Base-by-base conservation (phyloP, 2,797 vertebrate species). In the Anolis apletophallus region DNA sequence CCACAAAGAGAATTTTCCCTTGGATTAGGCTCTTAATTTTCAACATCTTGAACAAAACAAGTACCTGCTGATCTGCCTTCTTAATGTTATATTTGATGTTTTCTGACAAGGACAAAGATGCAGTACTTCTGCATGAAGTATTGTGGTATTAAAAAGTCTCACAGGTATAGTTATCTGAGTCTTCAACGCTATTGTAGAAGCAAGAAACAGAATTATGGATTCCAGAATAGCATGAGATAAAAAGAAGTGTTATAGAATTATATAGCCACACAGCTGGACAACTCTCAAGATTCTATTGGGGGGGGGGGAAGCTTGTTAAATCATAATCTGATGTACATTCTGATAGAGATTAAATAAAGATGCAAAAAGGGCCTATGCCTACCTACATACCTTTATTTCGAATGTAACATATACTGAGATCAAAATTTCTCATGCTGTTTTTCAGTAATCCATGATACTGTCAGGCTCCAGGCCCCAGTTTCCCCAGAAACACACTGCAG, bases 21-120 rank as follows among this genome's bases (percentile, higher is more conserved):
- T 87, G 73, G 13, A 77, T 72, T 84, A 74, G 81, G 16, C 74
- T 81, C 32, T 83, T 34, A 79, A 61, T 34, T 80, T 73, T 72
- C 32, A 64, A 59, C 36, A 29, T 50, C 34, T 93, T 91, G n/a
- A 50, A 83, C 34, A 86, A 89, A 71, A 87, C 79, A 64, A 21
- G 29, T 89, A 16, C 64, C 81, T 89, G 81, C 87, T 91, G 80
- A 88, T 19, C 77, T 88, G 81, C 61, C 50, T 87, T 82, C 88
- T 89, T 87, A 91, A 92, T 91, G 90, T 84, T 85, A 84, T 0
- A 0, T 88, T 92, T 85, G 78, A 86, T 90, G 90, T 89, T 81
- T 85, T 88, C 76, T 68, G 32, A 46, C 80, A 94, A 91, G 88
- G 89, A 89, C 88, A 88, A 91, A 90, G 34, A 78, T 85, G 83